phyloP scores from a whole-genome alignment of 2,797 vertebrate genomes.

The Sebastiscus albofasciatus region DNA sequence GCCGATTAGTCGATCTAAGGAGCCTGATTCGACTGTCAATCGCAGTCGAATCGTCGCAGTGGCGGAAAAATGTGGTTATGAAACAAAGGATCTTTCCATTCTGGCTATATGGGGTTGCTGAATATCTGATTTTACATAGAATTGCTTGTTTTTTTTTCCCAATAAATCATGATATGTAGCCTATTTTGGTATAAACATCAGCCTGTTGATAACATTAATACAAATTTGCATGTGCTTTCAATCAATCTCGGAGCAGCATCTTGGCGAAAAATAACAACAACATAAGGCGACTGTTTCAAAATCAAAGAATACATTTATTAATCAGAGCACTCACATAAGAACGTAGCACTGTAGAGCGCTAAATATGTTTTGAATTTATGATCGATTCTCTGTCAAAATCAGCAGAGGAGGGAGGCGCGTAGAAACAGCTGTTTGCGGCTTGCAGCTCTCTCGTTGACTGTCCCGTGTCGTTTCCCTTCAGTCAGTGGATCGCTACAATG shows the following conservation, averaged over 20 bases:
- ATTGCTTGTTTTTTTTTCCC: neutral
- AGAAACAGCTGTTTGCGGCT: neutral
- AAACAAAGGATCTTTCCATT: neutral
- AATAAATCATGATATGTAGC: neutral
- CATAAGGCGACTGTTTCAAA: neutral
- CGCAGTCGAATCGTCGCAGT: neutral
- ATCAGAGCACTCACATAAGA: neutral
- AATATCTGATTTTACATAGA: neutral
- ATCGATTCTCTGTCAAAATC: neutral
- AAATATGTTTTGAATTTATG: neutral
- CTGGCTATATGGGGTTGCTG: neutral
- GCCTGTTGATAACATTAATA: neutral
- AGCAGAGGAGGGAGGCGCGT: neutral
- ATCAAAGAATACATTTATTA: neutral
- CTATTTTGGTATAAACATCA: neutral
- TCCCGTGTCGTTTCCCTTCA: neutral
- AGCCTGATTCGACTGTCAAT: neutral
- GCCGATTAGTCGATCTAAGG: neutral
- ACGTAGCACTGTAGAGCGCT: neutral
- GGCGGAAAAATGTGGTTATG: neutral
- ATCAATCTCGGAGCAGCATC: neutral
- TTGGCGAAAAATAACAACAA: conserved; percentile 3
- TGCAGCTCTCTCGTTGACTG: neutral
- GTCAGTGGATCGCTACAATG: neutral
- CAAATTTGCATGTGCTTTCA: neutral